phyloP scores from a whole-genome alignment of 2,888 invertebrate genomes.

The Xestobium rufovillosum region DNA sequence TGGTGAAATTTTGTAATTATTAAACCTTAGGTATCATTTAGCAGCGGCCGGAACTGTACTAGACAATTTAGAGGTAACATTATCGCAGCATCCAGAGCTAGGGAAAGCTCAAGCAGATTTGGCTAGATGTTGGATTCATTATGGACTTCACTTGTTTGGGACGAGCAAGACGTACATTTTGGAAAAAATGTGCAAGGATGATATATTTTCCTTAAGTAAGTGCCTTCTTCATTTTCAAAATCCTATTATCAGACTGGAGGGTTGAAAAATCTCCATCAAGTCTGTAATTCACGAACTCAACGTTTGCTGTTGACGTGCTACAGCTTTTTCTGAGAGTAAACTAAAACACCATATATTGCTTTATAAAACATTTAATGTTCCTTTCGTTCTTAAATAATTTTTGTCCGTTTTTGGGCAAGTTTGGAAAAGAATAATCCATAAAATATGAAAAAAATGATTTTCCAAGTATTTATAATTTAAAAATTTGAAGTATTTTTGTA shows the following conservation, averaged over 20 bases:
- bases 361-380: too few relatives aligned
- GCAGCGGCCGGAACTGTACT: constrained; percentile 54
- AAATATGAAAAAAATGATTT: too few relatives aligned
- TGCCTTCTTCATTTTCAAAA: neutral
- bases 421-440: too few relatives aligned
- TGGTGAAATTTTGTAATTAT: constrained; percentile 4
- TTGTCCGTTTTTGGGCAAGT: too few relatives aligned
- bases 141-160: constrained; percentile 51
- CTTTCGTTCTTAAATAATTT: too few relatives aligned
- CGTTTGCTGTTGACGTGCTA: too few relatives aligned
- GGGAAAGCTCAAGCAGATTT: constrained; percentile 38
- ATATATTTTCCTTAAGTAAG: constrained; percentile 7
- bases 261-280: too few relatives aligned
- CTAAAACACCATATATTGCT: too few relatives aligned
- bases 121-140: constrained; percentile 55
- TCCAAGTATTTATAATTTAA: too few relatives aligned
- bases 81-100: constrained; percentile 29
- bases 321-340: too few relatives aligned
- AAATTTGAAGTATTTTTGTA: too few relatives aligned
- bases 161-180: constrained; percentile 46
- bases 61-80: constrained; percentile 48
- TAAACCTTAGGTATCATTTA: constrained; percentile 53
- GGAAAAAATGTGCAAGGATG: constrained; percentile 29
- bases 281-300: too few relatives aligned
- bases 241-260: neutral